Conservation (phyloP, 2,113 vertebrate species). For the Cariama cristata region DNA sequence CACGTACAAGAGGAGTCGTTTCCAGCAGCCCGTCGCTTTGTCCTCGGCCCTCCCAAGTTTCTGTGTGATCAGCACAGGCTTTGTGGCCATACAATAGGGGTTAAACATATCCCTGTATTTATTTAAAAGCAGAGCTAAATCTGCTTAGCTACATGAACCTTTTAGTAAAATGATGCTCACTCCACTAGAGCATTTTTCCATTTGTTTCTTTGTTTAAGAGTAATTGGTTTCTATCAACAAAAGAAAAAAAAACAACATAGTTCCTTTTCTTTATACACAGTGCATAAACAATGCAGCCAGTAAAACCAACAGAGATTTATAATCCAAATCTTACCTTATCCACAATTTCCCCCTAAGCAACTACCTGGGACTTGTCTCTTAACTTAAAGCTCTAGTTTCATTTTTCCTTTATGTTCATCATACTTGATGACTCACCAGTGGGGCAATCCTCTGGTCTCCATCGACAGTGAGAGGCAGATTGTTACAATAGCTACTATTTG, state of each 20-base stretch:
- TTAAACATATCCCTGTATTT: slow-evolving; percentile 89
- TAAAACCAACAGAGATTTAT: background rate
- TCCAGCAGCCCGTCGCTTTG: slow-evolving; percentile 64
- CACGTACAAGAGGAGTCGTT: slow-evolving; percentile 47
- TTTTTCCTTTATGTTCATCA: background rate
- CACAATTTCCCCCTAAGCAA: background rate
- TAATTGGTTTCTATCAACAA: background rate
- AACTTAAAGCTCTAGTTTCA: background rate
- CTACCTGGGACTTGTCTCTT: background rate
- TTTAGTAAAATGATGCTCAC: slow-evolving; percentile 43
- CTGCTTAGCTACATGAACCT: slow-evolving; percentile 60
- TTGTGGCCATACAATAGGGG: slow-evolving; percentile 89
- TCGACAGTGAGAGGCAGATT: background rate
- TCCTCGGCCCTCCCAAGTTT: slow-evolving; percentile 71
- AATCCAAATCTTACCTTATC: background rate
- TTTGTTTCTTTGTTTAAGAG: background rate
- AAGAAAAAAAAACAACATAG: background rate
- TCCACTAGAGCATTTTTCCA: background rate
- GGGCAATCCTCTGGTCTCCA: background rate
- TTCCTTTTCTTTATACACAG: background rate
- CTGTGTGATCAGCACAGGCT: slow-evolving; percentile 87
- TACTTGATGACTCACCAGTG: background rate
- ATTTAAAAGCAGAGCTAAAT: slow-evolving; percentile 77
- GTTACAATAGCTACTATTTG: background rate
- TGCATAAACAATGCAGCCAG: background rate